A percentile compares a stretch with the other conserved stretches of the same genome.
Conservation (phyloP, 2,113 vertebrate genomes). For the Zosterops hypoxanthus region DNA sequence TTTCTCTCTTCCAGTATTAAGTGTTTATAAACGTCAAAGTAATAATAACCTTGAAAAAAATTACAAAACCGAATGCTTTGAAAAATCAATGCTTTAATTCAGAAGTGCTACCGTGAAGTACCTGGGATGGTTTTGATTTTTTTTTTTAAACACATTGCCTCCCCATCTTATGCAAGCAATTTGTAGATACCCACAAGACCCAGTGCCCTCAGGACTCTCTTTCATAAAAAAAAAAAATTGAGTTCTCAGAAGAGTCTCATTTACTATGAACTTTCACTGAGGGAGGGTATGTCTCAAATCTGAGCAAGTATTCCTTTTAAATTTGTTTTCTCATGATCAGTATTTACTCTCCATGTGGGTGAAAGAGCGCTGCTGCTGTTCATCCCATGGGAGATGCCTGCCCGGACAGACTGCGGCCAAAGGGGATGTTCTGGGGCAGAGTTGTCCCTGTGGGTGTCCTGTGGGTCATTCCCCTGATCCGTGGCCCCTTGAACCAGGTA, state of each 20-base stretch:
- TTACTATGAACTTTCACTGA: neutral
- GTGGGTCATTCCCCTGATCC: neutral
- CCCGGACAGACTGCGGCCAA: fast-evolving
- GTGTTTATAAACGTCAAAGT: neutral
- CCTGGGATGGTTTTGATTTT: neutral
- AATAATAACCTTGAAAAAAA: neutral
- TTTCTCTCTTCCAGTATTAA: neutral
- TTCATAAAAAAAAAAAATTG: neutral
- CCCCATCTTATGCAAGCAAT: neutral
- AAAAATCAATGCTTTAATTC: neutral
- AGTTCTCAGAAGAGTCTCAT: neutral
- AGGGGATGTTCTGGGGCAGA: neutral
- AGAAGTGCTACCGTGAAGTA: neutral
- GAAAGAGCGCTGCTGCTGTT: neutral
- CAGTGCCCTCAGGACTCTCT: neutral
- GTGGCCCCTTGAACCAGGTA: neutral
- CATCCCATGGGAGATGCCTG: neutral
- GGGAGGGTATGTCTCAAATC: neutral
- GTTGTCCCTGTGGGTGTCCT: neutral
- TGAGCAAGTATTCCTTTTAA: neutral
- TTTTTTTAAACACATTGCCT: neutral
- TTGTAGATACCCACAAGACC: neutral
- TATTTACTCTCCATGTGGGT: neutral
- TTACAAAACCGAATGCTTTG: neutral
- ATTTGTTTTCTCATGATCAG: neutral